Conservation (phyloP, 2,113 vertebrate genomes). For the Nyctibius bracteatus region DNA sequence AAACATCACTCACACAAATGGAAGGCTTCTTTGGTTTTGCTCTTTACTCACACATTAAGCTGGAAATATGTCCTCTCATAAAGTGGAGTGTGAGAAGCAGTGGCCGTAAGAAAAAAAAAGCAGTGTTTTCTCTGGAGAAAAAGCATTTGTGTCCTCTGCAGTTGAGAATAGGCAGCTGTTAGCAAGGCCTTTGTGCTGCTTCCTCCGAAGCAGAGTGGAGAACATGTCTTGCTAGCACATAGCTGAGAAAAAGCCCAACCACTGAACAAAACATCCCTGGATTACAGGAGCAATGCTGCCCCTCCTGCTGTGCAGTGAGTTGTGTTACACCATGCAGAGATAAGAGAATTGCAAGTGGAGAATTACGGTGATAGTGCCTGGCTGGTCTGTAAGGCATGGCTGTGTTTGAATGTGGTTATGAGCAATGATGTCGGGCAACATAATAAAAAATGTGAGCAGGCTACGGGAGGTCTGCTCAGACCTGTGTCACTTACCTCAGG, state of each 20-base stretch:
- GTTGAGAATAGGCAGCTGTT: not conserved
- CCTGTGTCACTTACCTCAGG: not conserved
- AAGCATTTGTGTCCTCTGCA: not conserved
- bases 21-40: not conserved
- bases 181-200: not conserved
- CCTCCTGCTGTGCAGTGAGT: not conserved
- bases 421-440: not conserved
- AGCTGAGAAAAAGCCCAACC: not conserved
- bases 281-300: not conserved
- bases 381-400: not conserved
- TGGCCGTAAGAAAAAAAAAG: not conserved
- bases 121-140: not conserved
- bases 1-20: not conserved
- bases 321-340: not conserved
- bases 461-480: not conserved
- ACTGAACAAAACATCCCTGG: not conserved
- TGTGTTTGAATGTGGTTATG: not conserved
- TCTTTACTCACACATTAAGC: not conserved
- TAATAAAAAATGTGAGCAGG: not conserved
- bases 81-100: not conserved
- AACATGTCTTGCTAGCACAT: not conserved
- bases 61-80: not conserved
- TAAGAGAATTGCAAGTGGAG: not conserved
- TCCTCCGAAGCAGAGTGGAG: not conserved
- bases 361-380: not conserved